These are phyloP conservation scores for Cryptus armator DNA, from an alignment of 2,888 invertebrate genomes.

Conservation along the genomic window DNA sequence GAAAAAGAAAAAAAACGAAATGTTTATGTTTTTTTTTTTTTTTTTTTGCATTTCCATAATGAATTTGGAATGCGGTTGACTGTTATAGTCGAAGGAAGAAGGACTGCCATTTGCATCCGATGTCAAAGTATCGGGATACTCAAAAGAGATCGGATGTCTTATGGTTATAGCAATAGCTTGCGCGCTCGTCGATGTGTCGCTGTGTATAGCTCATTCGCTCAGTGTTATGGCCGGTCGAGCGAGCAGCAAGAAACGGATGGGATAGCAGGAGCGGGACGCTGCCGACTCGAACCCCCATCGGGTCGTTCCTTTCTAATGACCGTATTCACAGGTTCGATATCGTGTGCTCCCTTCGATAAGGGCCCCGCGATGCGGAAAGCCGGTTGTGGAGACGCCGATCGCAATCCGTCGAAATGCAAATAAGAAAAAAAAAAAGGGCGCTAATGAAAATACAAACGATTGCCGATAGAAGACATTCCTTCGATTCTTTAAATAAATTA, in stretches of 20 bases:
- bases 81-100: slow-evolving; percentile 37
- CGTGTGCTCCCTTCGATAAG: slow-evolving; percentile 29
- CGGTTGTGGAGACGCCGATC: no score
- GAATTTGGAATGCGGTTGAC: slow-evolving; percentile 58
- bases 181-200: not conserved
- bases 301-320: slow-evolving; percentile 59
- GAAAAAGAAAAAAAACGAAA: not conserved
- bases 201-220: slow-evolving; percentile 1
- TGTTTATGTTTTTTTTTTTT: slow-evolving; percentile 32
- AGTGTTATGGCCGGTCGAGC: slow-evolving; percentile 73
- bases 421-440: not conserved
- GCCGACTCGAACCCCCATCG: slow-evolving; percentile 59
- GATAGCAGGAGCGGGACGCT: slow-evolving; percentile 67
- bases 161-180: slow-evolving; percentile 11
- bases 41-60: slow-evolving; percentile 18
- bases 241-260: slow-evolving; percentile 77
- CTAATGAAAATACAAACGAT: slow-evolving; percentile 3
- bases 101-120: slow-evolving; percentile 75
- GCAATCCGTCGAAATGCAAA: no score
- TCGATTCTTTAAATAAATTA: slow-evolving; percentile 39
- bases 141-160: slow-evolving; percentile 76
- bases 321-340: slow-evolving; percentile 51
- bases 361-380: slow-evolving; percentile 29
- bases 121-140: slow-evolving; percentile 75
- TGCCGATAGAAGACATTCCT: slow-evolving; percentile 33